Base-by-base conservation (phyloP, 2,888 invertebrate species). In the Polyommatus icarus region DNA sequence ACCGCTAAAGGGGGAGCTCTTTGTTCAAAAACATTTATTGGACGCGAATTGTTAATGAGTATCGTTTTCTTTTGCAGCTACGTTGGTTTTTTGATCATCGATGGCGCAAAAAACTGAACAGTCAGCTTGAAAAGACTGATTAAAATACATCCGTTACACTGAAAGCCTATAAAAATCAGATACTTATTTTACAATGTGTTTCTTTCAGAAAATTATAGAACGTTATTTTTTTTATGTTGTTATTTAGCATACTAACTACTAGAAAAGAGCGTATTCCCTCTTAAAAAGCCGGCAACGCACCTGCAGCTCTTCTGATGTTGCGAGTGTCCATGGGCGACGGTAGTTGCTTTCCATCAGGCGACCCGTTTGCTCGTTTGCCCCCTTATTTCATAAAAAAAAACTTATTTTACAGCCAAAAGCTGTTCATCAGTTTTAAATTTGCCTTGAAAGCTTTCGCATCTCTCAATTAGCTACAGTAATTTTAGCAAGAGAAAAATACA, bases 11-110 rank as follows among this genome's bases (percentile, higher is more conserved):
- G 84, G 85, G 81, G 82, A 84, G 84, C 82, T 83, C 84, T 85
- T 84, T 86, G 86, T 87, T 84, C 84, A 81, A 83, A 82, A 83
- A 84, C 83, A 84, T 84, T 84, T 83, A 84, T 84, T 84, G 83
- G 83, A 83, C 80, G 83, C 82, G 82, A 84, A 81, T 82, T 82
- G 80, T 82, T 85, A 84, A 86, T 85, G 84, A 84, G 83, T 82
- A 83, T 81, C 79, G 81, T 79, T 77, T 80, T 80, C 79, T 82
- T 80, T 79, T 77, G 18, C 57, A 57, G 29, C 20, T 24, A 61
- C 61, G 61, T 61, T 61, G 61, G 18, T 32, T 67, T 67, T 67
- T 67, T 67, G 67, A 67, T 67, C 15, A 67, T 29, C 32, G 12
- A 67, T 29, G 24, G 61, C 61, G 61, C 24, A 67, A 67, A 67